phyloP scores from a whole-genome alignment of 2,113 vertebrate species.

The Entosphenus tridentatus region DNA sequence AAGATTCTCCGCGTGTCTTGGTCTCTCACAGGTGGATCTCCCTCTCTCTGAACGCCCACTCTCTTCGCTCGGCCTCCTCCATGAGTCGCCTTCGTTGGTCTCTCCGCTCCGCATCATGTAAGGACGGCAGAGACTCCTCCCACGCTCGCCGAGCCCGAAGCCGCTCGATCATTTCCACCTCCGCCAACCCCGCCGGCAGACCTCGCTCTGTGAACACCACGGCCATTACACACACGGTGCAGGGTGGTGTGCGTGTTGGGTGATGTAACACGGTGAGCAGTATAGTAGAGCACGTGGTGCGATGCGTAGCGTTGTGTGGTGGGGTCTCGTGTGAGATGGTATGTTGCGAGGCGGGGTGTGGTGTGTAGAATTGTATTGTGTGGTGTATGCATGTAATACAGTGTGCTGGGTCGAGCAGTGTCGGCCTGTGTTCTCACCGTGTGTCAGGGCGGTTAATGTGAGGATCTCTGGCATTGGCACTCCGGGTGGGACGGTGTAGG shows the following conservation, averaged over 20 bases:
- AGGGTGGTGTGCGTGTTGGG: neutral
- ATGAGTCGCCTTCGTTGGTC: slow-evolving; percentile 52
- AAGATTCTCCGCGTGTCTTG: too few relatives aligned
- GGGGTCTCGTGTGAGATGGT: neutral
- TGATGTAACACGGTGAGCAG: neutral
- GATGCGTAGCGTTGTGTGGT: neutral
- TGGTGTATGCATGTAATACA: slow-evolving; percentile 7
- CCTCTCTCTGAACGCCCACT: slow-evolving; percentile 65
- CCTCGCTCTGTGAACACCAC: slow-evolving; percentile 33
- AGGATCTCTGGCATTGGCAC: slow-evolving; percentile 44
- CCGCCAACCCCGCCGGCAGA: slow-evolving; percentile 52
- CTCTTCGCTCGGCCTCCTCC: slow-evolving; percentile 56
- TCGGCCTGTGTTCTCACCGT: slow-evolving; percentile 34
- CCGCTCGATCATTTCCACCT: slow-evolving; percentile 66
- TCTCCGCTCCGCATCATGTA: slow-evolving; percentile 25
- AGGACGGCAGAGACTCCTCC: slow-evolving; percentile 47
- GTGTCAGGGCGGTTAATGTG: slow-evolving; percentile 43
- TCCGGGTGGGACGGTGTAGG: slow-evolving; percentile 30
- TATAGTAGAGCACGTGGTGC: neutral
- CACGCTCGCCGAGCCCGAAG: slow-evolving; percentile 41
- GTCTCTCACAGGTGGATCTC: slow-evolving; percentile 51
- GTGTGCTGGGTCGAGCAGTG: neutral
- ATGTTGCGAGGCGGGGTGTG: neutral
- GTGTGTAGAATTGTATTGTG: neutral
- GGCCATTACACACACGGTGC: neutral